Evolutionary conservation across 2,888 invertebrate species (phyloP), one percentile per base, ranked within the genome.

Genomic region (Gryllus longicercus): DNA sequence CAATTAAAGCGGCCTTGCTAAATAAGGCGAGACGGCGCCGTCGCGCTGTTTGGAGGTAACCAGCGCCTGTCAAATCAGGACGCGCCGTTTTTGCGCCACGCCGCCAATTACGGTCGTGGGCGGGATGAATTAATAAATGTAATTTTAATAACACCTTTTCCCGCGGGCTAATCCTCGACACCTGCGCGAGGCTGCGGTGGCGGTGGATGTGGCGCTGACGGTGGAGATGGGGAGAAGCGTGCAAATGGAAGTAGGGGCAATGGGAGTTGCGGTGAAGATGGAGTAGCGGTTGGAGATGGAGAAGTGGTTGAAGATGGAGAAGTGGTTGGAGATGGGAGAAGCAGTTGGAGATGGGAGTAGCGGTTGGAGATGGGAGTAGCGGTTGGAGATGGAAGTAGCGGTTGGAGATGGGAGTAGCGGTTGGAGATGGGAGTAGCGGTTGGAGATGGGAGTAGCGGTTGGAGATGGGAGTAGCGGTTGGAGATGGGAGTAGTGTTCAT

Each of bases 101-200:
- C 63, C 63, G 63, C 63, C 63, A 63, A 63, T 63, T 63, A 63
- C 63, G 14, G 14, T 18, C 63, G 63, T 63, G 63, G 63, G 63
- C n/a, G n/a, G 63, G 63, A 63, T 63, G 63, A 63, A 63, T 63
- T 63, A 63, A 63, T 63, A 63, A 63, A 63, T 63, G 63, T 63
- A 63, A 63, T 63, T 63, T 63, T 63, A 63, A 63, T 63, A 63
- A 63, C 63, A 63, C 63, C 63, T 63, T 63, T 63, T 63, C 63
- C 63, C n/a, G 63, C 14, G 14, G 63, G 16, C 63, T 63, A 63
- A 63, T 63, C n/a, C 63, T 63, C 63, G 63, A 63, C 63, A 63
- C 63, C 63, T 63, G 63, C n/a, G 16, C 63, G n/a, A n/a, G 14
- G n/a, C 4, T n/a, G 63, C 3, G 8, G 63, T 63, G 63, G 16